Evolutionary conservation across 2,113 vertebrate species (phyloP).

Genomic region (Tonatia bakeri): DNA sequence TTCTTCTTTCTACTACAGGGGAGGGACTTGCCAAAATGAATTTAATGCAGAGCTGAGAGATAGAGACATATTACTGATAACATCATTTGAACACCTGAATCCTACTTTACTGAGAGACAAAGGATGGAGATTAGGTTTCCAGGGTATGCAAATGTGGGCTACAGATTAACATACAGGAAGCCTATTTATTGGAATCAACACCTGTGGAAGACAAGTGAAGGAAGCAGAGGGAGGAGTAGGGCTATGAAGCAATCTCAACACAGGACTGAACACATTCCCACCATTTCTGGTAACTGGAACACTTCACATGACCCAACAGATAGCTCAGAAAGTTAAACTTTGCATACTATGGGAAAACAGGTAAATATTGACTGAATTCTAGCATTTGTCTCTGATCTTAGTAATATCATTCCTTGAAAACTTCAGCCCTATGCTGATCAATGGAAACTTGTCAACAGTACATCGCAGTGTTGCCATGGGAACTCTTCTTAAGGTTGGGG

Average conservation of each 20-base stretch:
- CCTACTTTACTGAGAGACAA: background rate
- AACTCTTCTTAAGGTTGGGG: background rate
- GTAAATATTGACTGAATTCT: background rate
- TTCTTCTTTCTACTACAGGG: background rate
- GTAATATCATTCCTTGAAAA: background rate
- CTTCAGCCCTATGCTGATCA: background rate
- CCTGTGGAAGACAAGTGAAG: background rate
- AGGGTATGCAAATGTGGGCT: background rate
- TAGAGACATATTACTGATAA: background rate
- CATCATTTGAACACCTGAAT: background rate
- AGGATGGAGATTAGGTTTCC: background rate
- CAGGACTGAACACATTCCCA: background rate
- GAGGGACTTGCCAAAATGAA: background rate
- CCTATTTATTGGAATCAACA: background rate
- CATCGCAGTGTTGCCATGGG: background rate
- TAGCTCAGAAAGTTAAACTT: conserved; percentile 25
- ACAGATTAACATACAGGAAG: background rate
- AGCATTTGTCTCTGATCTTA: background rate
- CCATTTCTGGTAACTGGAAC: background rate
- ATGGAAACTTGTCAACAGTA: background rate
- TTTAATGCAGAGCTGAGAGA: background rate
- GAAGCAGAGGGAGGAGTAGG: background rate
- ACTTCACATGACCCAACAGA: background rate
- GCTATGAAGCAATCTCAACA: background rate
- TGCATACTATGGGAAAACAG: background rate